Evolutionary conservation across 2,797 vertebrate genomes (phyloP).

Genomic region (Falco cherrug): DNA sequence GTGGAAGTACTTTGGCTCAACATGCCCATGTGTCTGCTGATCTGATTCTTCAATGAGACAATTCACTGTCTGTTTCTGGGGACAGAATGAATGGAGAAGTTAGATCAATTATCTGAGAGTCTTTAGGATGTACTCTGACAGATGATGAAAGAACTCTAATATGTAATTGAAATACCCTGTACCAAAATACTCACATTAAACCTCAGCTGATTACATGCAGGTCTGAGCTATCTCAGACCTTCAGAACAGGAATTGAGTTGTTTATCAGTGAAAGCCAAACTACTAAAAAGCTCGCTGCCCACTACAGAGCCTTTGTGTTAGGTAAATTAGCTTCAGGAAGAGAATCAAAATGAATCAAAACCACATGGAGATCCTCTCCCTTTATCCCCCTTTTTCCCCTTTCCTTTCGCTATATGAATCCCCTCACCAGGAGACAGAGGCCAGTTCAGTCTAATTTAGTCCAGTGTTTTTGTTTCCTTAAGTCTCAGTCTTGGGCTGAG

Average conservation of each 20-base stretch:
- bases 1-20: not conserved
- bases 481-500: constrained; percentile 72
- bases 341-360: constrained; percentile 80
- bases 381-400: constrained; percentile 29
- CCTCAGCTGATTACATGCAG: constrained; percentile 72
- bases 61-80: constrained; percentile 53
- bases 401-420: constrained; percentile 45
- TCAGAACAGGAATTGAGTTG: constrained; percentile 60
- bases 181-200: constrained; percentile 77
- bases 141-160: constrained; percentile 75
- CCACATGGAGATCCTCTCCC: constrained; percentile 74
- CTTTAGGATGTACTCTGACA: constrained; percentile 62
- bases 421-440: constrained; percentile 75
- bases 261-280: constrained; percentile 66
- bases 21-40: not conserved
- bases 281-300: constrained; percentile 54
- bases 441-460: constrained; percentile 76
- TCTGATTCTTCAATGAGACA: constrained; percentile 22
- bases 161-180: constrained; percentile 70
- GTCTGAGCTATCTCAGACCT: constrained; percentile 65
- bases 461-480: constrained; percentile 80
- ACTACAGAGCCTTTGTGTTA: constrained; percentile 73
- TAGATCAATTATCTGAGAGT: constrained; percentile 41
- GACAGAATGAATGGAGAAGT: constrained; percentile 15
- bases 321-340: constrained; percentile 77